A percentile compares a stretch with the other conserved stretches of the same genome.
phyloP scores from a whole-genome alignment of 2,797 vertebrate genomes.

The Atherinosoma microstoma region DNA sequence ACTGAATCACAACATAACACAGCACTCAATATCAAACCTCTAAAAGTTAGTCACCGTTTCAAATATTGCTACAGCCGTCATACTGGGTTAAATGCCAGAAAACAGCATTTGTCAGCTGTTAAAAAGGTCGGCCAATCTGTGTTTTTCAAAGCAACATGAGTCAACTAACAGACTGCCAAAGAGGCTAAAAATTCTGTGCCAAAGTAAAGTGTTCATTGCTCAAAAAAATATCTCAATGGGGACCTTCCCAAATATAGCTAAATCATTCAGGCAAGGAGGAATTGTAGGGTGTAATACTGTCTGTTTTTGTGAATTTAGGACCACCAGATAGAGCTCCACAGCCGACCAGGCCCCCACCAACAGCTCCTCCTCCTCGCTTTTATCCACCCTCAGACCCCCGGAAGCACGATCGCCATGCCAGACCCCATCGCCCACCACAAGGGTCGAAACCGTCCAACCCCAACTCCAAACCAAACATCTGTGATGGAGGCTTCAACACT shows the following conservation, averaged over 20 bases:
- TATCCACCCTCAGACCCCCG: conserved; percentile 91
- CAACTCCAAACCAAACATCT: conserved; percentile 97
- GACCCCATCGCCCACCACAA: conserved; percentile 91
- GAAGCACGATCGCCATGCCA: conserved; percentile 92
- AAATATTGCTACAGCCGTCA: conserved; percentile 35
- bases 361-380: conserved; percentile 92
- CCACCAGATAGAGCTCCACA: conserved; percentile 95
- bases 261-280: conserved; percentile 3
- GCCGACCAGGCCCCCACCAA: conserved; percentile 94
- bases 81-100: conserved; percentile 44
- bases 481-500: conserved; percentile 98
- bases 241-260: not conserved
- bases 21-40: conserved; percentile 12
- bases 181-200: conserved; percentile 25
- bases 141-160: conserved; percentile 50
- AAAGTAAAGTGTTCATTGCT: conserved; percentile 24
- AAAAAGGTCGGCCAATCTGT: conserved; percentile 41
- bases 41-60: conserved; percentile 26
- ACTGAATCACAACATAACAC: conserved; percentile 13
- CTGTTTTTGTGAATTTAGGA: conserved; percentile 79
- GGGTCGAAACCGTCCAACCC: conserved; percentile 93
- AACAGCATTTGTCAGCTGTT: conserved; percentile 64
- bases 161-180: conserved; percentile 43
- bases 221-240: conserved; percentile 18
- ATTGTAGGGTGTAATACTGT: not conserved